Base-by-base conservation (phyloP, 2,113 vertebrate species). In the Nesoenas mayeri region DNA sequence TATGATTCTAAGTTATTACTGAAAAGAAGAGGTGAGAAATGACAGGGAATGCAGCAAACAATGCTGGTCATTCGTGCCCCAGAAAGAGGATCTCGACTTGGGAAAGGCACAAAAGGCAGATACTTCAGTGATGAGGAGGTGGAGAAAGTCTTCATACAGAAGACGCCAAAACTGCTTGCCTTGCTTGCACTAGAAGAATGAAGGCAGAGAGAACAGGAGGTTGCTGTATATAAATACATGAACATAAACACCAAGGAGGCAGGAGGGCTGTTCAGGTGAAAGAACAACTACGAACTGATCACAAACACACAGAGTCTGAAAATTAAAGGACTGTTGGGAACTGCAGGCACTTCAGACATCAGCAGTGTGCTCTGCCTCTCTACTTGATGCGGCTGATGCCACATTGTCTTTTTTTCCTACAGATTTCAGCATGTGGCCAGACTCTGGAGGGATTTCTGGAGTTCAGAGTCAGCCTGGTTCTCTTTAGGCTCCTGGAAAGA, bases 311-410 rank as follows among this genome's bases (percentile, higher is more conserved):
- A 22, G 6, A 89, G 21, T 15, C 54, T 73, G 38, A 60, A 89
- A 86, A 69, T n/a, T 8, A 60, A 83, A 88, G 60, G 26, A 40
- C 5, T 67, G 4, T 56, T 28, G 21, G 28, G 40, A 95, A 77
- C 31, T 51, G 5, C 42, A 60, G 72, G 22, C 22, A 32, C 19
- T 73, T 69, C 3, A 51, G 17, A 32, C 1, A 2, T 31, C 58
- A 54, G 10, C 28, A 60, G 32, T 4, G 14, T 64, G 21, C 48
- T 87, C 25, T 64, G 21, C 16, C 53, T 88, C 58, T 14, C 24
- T 13, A 13, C 7, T 21, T 8, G 14, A 17, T 11, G 3, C 1
- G 1, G 9, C 44, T 47, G 44, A 47, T 44, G 28, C 44, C 2
- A 0, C 12, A 47, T 47, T 47, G 44, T 47, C 44, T 47, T 47